Percentiles rank a stretch among this genome's conserved stretches.
These are phyloP conservation scores for Pipistrellus kuhlii DNA, from an alignment of 2,797 vertebrate genomes.

Conservation along the genomic window DNA sequence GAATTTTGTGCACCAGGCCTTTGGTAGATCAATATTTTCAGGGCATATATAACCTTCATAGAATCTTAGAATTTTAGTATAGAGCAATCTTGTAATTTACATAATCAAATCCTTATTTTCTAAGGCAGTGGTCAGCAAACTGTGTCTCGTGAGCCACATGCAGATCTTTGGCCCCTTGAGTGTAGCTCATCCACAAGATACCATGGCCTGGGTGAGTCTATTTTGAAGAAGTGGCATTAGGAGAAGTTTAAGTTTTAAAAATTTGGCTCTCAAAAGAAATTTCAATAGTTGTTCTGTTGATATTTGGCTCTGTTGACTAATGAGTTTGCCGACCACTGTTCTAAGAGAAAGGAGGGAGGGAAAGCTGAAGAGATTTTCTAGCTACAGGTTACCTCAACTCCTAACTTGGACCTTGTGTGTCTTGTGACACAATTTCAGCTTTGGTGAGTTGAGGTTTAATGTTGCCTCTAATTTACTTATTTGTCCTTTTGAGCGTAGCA, in stretches of 20 bases:
- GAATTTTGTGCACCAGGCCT: no score
- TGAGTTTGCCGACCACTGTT: not conserved
- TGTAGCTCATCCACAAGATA: no score
- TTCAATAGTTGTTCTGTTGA: no score
- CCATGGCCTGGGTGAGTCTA: no score
- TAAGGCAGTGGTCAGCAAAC: not conserved
- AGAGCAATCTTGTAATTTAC: not conserved
- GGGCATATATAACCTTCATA: not conserved
- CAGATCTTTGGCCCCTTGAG: no score
- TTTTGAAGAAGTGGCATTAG: no score
- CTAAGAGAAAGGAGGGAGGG: not conserved
- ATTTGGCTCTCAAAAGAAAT: no score
- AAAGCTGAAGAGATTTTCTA: not conserved
- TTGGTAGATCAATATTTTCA: constrained; percentile 24
- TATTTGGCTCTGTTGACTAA: no score
- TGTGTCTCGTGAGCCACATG: no score
- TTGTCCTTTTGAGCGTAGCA: not conserved
- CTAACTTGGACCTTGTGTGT: not conserved
- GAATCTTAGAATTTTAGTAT: constrained; percentile 22
- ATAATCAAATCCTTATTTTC: constrained; percentile 16
- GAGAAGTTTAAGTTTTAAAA: no score
- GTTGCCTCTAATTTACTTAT: not conserved
- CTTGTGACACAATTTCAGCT: not conserved
- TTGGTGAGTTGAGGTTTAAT: not conserved
- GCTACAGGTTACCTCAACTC: not conserved